These are phyloP conservation scores for Microtus oregoni DNA, from an alignment of 2,113 vertebrate species.

Conservation along the genomic window DNA sequence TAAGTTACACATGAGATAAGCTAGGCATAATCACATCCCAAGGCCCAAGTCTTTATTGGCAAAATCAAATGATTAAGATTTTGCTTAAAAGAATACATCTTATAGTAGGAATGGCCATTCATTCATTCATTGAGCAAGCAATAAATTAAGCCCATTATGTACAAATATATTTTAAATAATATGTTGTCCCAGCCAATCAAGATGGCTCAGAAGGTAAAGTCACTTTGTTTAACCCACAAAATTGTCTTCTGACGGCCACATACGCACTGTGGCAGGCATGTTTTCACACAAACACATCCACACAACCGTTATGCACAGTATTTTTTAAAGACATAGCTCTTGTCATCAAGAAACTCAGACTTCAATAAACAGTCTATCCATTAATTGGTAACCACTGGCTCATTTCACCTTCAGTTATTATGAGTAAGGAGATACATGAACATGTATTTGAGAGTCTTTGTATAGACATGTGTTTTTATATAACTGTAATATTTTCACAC, in stretches of 20 bases:
- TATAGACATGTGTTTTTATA: background rate
- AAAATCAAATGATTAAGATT: background rate
- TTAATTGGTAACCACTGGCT: background rate
- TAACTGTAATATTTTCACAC: background rate
- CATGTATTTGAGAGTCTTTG: background rate
- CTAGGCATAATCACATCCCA: background rate
- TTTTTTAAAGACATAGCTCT: background rate
- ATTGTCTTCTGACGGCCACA: background rate
- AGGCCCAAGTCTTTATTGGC: background rate
- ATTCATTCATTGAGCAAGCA: background rate
- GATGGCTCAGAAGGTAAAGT: background rate
- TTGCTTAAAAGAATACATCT: background rate
- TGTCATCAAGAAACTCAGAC: background rate
- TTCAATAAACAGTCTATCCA: background rate
- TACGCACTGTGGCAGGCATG: background rate
- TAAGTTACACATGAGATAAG: background rate
- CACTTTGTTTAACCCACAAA: background rate
- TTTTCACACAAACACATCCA: background rate
- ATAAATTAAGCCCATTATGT: background rate
- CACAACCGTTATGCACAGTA: background rate
- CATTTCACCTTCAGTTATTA: background rate
- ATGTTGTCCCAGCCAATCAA: background rate
- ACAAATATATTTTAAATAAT: background rate
- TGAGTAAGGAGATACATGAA: background rate
- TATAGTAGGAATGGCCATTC: background rate